A percentile compares a stretch with the other conserved stretches of the same genome.
Conservation (phyloP, 2,797 vertebrate species). For the Petrocephalus sullivani region DNA sequence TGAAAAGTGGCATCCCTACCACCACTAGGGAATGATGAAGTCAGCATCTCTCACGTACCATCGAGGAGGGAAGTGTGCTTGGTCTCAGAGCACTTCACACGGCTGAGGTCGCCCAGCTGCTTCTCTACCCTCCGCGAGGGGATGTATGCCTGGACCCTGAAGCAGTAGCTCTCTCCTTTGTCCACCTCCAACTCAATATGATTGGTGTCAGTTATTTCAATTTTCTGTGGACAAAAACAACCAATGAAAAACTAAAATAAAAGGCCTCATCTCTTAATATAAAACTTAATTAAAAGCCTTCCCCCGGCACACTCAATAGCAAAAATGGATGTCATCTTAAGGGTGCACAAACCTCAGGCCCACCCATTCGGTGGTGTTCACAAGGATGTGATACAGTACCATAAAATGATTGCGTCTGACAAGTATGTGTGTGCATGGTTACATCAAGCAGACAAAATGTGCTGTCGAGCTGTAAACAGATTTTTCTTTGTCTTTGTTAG, state of each 20-base stretch:
- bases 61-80: not conserved
- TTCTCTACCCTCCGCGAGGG: slow-evolving; percentile 51
- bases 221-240: slow-evolving; percentile 55
- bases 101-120: slow-evolving; percentile 61
- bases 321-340: too few species aligned
- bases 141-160: slow-evolving; percentile 68
- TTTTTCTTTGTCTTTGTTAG: not conserved
- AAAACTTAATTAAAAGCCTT: too few species aligned
- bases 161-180: slow-evolving; percentile 72
- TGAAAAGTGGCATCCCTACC: not conserved
- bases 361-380: not conserved
- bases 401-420: not conserved
- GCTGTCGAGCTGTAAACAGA: not conserved
- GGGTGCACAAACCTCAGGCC: not conserved
- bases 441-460: not conserved
- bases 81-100: slow-evolving; percentile 37
- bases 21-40: not conserved
- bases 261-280: not conserved
- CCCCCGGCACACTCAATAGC: too few species aligned
- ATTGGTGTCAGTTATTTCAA: slow-evolving; percentile 43
- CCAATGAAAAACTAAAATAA: not conserved
- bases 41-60: slow-evolving; percentile 48
- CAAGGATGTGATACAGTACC: not conserved
- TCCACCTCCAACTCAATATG: slow-evolving; percentile 61
- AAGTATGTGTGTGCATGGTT: not conserved